Percentiles rank a stretch among this genome's conserved stretches.
phyloP scores from a whole-genome alignment of 2,113 vertebrate genomes.

The Sylvilagus bachmani region DNA sequence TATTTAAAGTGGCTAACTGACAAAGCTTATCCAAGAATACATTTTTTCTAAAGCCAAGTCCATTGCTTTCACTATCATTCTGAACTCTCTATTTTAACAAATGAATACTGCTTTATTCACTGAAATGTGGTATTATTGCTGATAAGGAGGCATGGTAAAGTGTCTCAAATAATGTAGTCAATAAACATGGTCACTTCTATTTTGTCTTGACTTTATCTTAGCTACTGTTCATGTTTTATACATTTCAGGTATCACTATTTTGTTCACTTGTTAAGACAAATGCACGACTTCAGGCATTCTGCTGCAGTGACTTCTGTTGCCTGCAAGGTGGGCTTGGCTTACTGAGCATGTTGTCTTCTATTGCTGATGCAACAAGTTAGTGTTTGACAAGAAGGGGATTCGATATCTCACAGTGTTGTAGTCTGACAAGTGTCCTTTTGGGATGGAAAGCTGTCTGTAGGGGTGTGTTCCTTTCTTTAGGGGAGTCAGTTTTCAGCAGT shows the following conservation, averaged over 20 bases:
- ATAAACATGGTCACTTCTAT: not conserved
- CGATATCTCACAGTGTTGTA: not conserved
- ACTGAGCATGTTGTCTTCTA: not conserved
- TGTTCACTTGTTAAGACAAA: not conserved
- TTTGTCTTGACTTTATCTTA: not conserved
- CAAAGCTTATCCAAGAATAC: not conserved
- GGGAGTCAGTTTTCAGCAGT: not conserved
- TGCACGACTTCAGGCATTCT: not conserved
- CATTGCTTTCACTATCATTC: not conserved
- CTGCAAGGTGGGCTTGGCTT: not conserved
- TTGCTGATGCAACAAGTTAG: not conserved
- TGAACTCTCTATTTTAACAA: not conserved
- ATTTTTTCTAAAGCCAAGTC: not conserved
- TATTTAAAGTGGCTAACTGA: not conserved
- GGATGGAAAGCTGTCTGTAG: not conserved
- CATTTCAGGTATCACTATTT: not conserved
- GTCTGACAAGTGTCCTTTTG: no score
- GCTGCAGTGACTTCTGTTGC: not conserved
- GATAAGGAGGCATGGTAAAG: not conserved
- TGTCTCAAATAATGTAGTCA: not conserved
- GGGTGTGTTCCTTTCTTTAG: not conserved
- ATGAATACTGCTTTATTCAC: not conserved
- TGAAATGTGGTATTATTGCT: not conserved
- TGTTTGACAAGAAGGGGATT: not conserved
- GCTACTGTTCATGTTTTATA: not conserved